These are phyloP conservation scores for Vireo griseus DNA, from an alignment of 2,797 vertebrate species.

Conservation along the genomic window DNA sequence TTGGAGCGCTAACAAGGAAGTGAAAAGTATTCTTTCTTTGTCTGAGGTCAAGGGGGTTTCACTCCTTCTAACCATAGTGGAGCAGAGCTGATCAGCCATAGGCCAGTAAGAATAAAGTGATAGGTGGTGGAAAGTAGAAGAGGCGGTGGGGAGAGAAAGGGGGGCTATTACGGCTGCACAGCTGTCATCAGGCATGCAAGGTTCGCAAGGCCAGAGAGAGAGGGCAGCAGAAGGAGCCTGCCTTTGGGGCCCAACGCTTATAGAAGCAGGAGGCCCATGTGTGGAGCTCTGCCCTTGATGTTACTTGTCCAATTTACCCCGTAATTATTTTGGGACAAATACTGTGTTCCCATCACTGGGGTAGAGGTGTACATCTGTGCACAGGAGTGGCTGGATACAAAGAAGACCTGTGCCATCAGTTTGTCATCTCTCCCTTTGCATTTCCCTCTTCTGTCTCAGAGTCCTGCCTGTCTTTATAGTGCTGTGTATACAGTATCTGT, in stretches of 20 bases:
- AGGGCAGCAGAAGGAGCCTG: neutral
- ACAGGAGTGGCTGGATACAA: neutral
- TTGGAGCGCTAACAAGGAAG: neutral
- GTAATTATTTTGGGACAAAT: neutral
- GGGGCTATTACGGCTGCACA: neutral
- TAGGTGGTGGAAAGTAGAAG: neutral
- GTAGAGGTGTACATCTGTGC: neutral
- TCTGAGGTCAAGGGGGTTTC: neutral
- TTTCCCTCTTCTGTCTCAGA: neutral
- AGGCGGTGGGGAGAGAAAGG: neutral
- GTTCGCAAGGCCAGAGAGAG: accelerated
- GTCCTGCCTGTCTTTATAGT: neutral
- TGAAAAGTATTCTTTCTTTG: neutral
- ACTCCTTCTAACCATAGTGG: accelerated
- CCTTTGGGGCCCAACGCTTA: neutral
- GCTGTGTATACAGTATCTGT: neutral
- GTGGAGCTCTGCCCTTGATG: neutral
- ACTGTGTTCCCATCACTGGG: neutral
- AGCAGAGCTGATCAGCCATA: neutral
- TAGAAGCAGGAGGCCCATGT: accelerated
- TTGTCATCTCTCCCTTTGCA: neutral
- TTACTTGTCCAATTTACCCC: neutral
- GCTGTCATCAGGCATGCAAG: neutral
- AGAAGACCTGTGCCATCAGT: neutral
- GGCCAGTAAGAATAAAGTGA: neutral